Base-by-base conservation (phyloP, 2,888 invertebrate genomes). In the Ormyrus labotus region DNA sequence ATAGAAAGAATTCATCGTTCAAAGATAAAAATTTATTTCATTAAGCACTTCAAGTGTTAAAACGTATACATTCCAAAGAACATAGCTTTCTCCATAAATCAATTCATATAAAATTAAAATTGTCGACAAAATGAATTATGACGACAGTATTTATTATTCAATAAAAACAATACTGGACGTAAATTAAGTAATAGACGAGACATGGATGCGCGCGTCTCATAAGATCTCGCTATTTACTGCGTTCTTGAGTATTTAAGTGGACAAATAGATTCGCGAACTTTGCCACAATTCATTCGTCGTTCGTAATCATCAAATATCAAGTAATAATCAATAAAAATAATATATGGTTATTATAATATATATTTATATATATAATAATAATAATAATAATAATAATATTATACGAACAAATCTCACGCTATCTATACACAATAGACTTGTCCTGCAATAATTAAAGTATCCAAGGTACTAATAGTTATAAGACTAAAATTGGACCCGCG, bases 81-180 rank as follows among this genome's bases (percentile, higher is more conserved):
- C 65, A 11, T 70, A 57, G 69, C 47, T 70, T 45, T 65, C 47
- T 58, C 70, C 50, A 50, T 64, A 53, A 11, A 48, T 73, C 58
- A 55, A 77, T 61, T 69, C 58, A 60, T 75, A 57, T 55, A 65
- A 48, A 70, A 67, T 68, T 69, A 53, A 67, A 72, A 70, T 72
- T 53, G 76, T 68, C 70, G 70, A 61, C 11, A 58, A 76, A 71
- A 67, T 72, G 5, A 61, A 83, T 82, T 82, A 82, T 75, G 79
- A 83, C 68, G 74, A 83, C 71, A 76, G 78, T 82, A 80, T 75
- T 81, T 69, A 73, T 80, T 76, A 83, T 71, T 70, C 79, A 79
- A 78, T 83, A 83, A 82, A 82, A 83, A 85, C 85, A 88, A 88
- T 88, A 88, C 88, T 88, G 88, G 84, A 87, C 85, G 88, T 88